Base-by-base conservation (phyloP, 2,113 vertebrate genomes). In the Hippocampus barbouri region DNA sequence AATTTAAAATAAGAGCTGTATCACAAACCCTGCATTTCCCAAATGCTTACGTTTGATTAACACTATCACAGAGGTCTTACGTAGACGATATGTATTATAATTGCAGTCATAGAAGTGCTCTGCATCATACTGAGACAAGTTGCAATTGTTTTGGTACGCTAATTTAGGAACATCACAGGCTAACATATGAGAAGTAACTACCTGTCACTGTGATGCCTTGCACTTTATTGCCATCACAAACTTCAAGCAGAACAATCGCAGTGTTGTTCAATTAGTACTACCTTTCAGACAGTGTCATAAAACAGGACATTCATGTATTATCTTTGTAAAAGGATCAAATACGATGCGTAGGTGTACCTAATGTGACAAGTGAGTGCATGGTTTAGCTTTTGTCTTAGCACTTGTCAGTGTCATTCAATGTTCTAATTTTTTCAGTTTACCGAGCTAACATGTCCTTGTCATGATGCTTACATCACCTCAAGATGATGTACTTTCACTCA, bases 401-500 rank as follows among this genome's bases (percentile, higher is more conserved):
- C 16, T 4, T 27, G 25, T 30, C 14, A 16, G 25, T 34, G 15
- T 60, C 25, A 60, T 60, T 61, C 11, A 61, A 9, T 15, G 27
- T 34, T 61, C 27, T 34, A 34, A 34, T 30, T 3, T 56, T 23
- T 56, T 61, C 59, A 18, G 59, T 61, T 18, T 18, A 61, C 27
- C 18, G 1, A 34, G 9, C 59, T 34, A 14, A 23, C 53, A 56
- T 18, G 27, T 27, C 41, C 21, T n/a, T 51, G 61, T 63, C 34
- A 65, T 43, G 43, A 38, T 23, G 15, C 62, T 66, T n/a, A 68
- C 27, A 54, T 41, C 72, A 61, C 51, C n/a, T 68, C 51, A 10
- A 8, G 49, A 38, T 65, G 34, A 72, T 62, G 67, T 74, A n/a
- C 3, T 54, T n/a, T 20, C n/a, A 21, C 21, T 9, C 53, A 70